Percentiles rank a stretch among this genome's conserved stretches.
phyloP scores from a whole-genome alignment of 2,888 invertebrate genomes.

The Drosophila rellima region DNA sequence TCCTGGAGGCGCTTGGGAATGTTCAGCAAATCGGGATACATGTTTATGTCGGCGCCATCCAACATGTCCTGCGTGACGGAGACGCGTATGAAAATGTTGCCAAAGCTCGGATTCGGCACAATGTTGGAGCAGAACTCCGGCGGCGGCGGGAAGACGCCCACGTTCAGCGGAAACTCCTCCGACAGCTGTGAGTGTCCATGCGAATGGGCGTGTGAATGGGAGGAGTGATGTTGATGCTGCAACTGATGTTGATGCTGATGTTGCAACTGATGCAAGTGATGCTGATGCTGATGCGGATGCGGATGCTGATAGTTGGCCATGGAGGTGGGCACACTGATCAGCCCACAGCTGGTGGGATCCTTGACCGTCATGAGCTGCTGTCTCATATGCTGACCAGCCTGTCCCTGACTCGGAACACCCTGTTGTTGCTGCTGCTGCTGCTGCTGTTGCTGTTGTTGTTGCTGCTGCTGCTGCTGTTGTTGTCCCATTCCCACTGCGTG shows the following conservation, averaged over 20 bases:
- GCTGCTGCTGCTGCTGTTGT: constrained; percentile 41
- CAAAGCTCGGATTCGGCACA: constrained; percentile 85
- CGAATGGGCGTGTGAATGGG: constrained; percentile 53
- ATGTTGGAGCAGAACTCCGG: constrained; percentile 87
- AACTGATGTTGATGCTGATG: constrained; percentile 24
- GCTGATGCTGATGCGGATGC: constrained; percentile 18
- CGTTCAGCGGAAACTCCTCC: constrained; percentile 86
- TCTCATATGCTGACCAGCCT: constrained; percentile 62
- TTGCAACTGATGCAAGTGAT: constrained; percentile 16
- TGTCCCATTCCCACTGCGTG: constrained; percentile 85
- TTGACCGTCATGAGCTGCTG: constrained; percentile 82
- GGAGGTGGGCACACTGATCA: constrained; percentile 82
- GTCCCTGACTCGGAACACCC: constrained; percentile 49
- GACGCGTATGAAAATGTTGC: constrained; percentile 94
- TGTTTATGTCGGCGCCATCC: constrained; percentile 88
- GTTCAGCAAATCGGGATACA: constrained; percentile 93
- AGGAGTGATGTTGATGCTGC: constrained; percentile 33
- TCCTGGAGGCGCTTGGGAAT: constrained; percentile 88
- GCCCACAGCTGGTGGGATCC: constrained; percentile 83
- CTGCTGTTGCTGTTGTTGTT: constrained; percentile 55
- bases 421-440: constrained; percentile 65
- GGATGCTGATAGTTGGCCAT: constrained; percentile 64
- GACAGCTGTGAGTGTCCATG: constrained; percentile 76
- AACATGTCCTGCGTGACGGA: constrained; percentile 90
- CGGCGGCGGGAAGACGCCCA: constrained; percentile 87